These are phyloP conservation scores for Phytoseiulus persimilis DNA, from an alignment of 2,888 invertebrate species.

Conservation along the genomic window DNA sequence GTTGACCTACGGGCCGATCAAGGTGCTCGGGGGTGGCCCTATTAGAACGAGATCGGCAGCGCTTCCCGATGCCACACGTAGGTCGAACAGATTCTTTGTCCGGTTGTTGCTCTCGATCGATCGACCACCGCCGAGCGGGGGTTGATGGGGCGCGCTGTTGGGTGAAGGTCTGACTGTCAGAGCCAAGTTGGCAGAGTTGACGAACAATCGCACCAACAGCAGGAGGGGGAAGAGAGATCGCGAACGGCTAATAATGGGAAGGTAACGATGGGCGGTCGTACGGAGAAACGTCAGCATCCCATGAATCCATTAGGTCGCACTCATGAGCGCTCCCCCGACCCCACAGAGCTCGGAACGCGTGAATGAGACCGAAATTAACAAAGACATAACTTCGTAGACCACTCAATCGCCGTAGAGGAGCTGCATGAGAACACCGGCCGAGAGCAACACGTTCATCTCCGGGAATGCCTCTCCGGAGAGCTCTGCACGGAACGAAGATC, in stretches of 20 bases:
- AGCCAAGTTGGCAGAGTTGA: not conserved
- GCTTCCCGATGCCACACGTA: not conserved
- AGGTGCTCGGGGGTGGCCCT: not conserved
- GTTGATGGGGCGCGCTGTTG: not conserved
- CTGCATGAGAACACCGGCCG: not conserved
- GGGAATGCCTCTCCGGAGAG: no score
- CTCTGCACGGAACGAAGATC: not conserved
- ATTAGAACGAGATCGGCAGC: not conserved
- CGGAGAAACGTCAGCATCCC: not conserved
- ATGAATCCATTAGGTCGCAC: not conserved
- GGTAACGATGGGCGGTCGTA: not conserved
- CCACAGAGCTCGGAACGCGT: not conserved
- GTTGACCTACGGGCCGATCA: not conserved
- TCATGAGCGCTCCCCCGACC: not conserved
- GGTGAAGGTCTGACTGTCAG: not conserved
- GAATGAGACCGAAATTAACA: not conserved
- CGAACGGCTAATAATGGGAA: not conserved
- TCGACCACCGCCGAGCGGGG: not conserved
- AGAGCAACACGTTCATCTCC: no score
- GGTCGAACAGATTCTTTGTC: not conserved
- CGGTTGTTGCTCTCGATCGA: not conserved
- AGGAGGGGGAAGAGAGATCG: not conserved
- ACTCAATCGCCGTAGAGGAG: not conserved
- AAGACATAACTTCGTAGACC: not conserved
- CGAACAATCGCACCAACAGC: not conserved